Conservation (phyloP, 2,113 vertebrate genomes). For the Hemibagrus wyckioides region DNA sequence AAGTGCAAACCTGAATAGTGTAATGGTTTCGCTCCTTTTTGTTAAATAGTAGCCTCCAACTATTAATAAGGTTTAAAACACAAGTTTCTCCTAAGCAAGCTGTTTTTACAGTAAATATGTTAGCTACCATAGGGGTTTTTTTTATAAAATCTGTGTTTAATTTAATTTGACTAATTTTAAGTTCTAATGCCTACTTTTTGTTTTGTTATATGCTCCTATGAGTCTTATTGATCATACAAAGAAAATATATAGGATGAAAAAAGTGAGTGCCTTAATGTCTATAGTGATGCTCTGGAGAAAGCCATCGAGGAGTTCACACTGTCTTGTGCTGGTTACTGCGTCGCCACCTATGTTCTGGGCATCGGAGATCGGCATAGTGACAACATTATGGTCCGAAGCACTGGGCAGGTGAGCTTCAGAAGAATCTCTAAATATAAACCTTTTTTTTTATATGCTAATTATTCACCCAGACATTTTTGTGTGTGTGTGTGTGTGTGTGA, state of each 20-base stretch:
- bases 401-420: slow-evolving; percentile 83
- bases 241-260: neutral
- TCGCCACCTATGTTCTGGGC: slow-evolving; percentile 96
- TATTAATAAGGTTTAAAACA: too few relatives aligned
- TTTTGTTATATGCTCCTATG: neutral
- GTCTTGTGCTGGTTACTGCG: slow-evolving; percentile 99
- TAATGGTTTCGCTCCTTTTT: neutral
- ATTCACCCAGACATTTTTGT: neutral
- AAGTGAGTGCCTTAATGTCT: neutral
- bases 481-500: neutral
- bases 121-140: too few relatives aligned
- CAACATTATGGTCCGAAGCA: slow-evolving; percentile 99
- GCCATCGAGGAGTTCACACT: slow-evolving; percentile 98
- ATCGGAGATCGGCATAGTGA: slow-evolving; percentile 98
- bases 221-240: neutral
- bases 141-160: too few relatives aligned
- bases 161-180: too few relatives aligned
- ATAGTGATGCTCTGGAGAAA: slow-evolving; percentile 90
- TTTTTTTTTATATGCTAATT: neutral
- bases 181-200: neutral
- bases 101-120: neutral
- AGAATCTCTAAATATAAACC: neutral
- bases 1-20: neutral
- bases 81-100: neutral
- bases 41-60: neutral